These are phyloP conservation scores for Tridacna gigas DNA, from an alignment of 2,888 invertebrate species.

Conservation along the genomic window DNA sequence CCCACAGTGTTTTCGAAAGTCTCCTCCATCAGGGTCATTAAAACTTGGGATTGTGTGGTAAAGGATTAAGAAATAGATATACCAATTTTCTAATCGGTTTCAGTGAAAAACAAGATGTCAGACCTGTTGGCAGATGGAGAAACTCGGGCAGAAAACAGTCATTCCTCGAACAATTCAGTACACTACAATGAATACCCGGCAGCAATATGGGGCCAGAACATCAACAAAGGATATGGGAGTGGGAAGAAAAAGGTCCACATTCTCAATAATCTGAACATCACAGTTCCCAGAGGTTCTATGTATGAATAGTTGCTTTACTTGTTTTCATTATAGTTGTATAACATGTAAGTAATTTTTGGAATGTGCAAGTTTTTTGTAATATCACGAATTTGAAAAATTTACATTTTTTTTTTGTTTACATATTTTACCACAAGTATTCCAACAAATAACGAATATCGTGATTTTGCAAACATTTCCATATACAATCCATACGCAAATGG, in stretches of 20 bases:
- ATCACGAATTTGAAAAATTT: no score
- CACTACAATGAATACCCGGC: conserved; percentile 39
- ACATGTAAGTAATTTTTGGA: no score
- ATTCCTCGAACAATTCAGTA: neutral
- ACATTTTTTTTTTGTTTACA: no score
- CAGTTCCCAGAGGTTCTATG: conserved; percentile 97
- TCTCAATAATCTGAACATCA: conserved; percentile 95
- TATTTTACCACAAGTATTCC: no score
- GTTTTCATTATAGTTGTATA: no score
- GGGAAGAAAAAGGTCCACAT: conserved; percentile 95
- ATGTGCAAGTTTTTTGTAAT: no score
- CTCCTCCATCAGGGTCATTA: no score
- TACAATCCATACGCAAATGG: no score
- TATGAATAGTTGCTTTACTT: conserved; percentile 86
- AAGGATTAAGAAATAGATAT: neutral
- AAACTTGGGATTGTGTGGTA: neutral
- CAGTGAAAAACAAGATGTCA: neutral
- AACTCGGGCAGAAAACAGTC: neutral
- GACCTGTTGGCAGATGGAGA: neutral
- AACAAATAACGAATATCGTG: no score
- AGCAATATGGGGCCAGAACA: conserved; percentile 83
- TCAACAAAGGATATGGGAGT: conserved; percentile 95
- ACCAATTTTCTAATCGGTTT: no score
- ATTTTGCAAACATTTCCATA: no score
- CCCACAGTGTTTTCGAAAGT: no score